phyloP scores from a whole-genome alignment of 2,888 invertebrate genomes.

The Celastrina argiolus region DNA sequence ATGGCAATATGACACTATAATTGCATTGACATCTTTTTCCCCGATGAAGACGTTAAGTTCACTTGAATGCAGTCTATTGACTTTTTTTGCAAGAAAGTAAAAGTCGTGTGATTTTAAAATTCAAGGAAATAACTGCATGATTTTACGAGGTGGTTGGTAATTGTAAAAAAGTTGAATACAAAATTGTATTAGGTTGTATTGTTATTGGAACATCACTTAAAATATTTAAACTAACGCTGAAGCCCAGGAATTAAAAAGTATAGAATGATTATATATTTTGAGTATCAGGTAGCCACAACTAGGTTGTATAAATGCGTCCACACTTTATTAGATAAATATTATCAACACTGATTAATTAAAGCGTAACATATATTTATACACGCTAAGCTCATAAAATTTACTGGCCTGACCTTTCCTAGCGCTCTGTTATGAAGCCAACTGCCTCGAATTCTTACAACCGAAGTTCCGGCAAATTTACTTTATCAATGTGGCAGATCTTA shows the following conservation, averaged over 20 bases:
- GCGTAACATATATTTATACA: conserved; percentile 21
- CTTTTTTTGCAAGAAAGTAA: background rate
- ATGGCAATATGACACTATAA: conserved; percentile 73
- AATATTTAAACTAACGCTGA: too few species aligned
- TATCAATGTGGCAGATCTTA: conserved; percentile 37
- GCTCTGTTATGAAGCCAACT: conserved; percentile 28
- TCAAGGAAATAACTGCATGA: background rate
- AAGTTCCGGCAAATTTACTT: conserved; percentile 36
- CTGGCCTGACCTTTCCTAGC: conserved; percentile 32
- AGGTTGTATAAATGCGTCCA: background rate
- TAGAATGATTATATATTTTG: background rate
- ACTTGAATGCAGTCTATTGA: conserved; percentile 34
- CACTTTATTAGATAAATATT: conserved; percentile 1
- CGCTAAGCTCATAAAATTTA: conserved; percentile 30
- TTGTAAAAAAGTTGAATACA: background rate
- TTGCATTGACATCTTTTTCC: conserved; percentile 66
- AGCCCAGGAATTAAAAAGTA: too few species aligned
- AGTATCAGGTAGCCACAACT: background rate
- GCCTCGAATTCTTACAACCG: conserved; percentile 31
- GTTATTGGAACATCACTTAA: too few species aligned
- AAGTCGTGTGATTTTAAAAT: background rate
- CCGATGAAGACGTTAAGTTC: conserved; percentile 64
- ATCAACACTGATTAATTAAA: conserved; percentile 11
- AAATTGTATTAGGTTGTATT: background rate
- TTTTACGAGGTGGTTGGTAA: background rate